These are phyloP conservation scores for Aquatica leii DNA, from an alignment of 2,888 invertebrate species.

Conservation along the genomic window DNA sequence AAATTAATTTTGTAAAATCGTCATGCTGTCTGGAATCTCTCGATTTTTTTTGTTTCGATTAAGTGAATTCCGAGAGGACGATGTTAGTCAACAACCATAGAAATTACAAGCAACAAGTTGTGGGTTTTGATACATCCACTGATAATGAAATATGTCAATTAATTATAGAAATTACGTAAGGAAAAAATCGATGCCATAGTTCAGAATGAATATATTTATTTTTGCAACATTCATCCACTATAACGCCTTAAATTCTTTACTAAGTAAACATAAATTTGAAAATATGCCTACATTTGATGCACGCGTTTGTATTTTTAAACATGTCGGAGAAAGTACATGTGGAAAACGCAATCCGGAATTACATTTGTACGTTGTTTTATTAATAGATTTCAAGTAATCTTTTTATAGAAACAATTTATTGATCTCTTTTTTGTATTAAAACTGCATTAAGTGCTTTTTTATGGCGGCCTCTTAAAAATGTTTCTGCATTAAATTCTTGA, in stretches of 20 bases:
- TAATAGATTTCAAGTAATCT: conserved; percentile 1
- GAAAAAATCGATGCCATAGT: background rate
- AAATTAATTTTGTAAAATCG: conserved; percentile 3
- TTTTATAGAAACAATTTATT: background rate
- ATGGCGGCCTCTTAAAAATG: background rate
- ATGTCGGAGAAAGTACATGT: background rate
- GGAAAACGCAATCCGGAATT: conserved; percentile 2
- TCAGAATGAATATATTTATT: background rate
- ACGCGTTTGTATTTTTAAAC: conserved; percentile 12
- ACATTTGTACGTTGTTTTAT: background rate
- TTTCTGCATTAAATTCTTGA: too few species aligned
- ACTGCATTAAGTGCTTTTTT: background rate
- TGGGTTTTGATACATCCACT: background rate
- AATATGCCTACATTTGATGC: too few species aligned
- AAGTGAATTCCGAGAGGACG: background rate
- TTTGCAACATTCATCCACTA: background rate
- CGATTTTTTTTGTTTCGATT: background rate
- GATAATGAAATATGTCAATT: conserved; percentile 5
- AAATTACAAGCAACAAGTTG: too few species aligned
- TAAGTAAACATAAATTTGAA: too few species aligned
- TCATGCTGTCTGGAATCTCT: conserved; percentile 3
- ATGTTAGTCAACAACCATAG: too few species aligned
- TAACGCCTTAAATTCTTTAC: background rate
- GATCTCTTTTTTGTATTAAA: conserved; percentile 5
- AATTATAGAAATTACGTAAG: conserved; percentile 3